Evolutionary conservation across 2,888 invertebrate species (phyloP).

Genomic region (Pegoplata infirma): DNA sequence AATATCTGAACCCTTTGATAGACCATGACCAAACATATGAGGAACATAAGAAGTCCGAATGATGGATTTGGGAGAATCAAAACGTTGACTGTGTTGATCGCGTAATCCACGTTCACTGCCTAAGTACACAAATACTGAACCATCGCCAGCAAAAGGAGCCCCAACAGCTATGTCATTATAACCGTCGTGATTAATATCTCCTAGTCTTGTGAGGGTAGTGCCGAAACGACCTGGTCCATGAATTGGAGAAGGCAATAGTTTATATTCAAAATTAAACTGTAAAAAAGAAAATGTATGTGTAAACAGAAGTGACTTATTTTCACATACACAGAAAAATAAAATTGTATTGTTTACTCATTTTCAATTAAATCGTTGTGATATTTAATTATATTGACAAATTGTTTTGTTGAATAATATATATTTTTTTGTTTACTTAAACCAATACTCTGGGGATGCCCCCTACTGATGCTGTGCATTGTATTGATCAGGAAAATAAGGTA

Average conservation of each 20-base stretch:
- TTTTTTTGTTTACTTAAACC: too few species aligned
- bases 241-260: conserved; percentile 70
- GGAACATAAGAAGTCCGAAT: conserved; percentile 69
- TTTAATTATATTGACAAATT: too few species aligned
- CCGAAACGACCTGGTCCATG: conserved; percentile 75
- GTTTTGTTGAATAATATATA: too few species aligned
- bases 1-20: conserved; percentile 79
- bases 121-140: conserved; percentile 82
- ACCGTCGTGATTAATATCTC: conserved; percentile 85
- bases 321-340: background rate
- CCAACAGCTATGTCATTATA: conserved; percentile 84
- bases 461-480: too few species aligned
- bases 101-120: conserved; percentile 77
- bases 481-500: too few species aligned
- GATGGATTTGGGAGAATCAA: conserved; percentile 71
- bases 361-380: too few species aligned
- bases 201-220: conserved; percentile 73
- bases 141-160: conserved; percentile 82
- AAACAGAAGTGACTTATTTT: background rate
- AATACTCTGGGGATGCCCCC: too few species aligned
- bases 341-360: too few species aligned
- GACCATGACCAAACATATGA: conserved; percentile 76
- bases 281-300: conserved; percentile 32
- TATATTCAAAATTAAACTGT: conserved; percentile 75
- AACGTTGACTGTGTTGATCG: conserved; percentile 76